A percentile compares a stretch with the other conserved stretches of the same genome.
phyloP scores from a whole-genome alignment of 2,113 vertebrate genomes.

The Silurus glanis region DNA sequence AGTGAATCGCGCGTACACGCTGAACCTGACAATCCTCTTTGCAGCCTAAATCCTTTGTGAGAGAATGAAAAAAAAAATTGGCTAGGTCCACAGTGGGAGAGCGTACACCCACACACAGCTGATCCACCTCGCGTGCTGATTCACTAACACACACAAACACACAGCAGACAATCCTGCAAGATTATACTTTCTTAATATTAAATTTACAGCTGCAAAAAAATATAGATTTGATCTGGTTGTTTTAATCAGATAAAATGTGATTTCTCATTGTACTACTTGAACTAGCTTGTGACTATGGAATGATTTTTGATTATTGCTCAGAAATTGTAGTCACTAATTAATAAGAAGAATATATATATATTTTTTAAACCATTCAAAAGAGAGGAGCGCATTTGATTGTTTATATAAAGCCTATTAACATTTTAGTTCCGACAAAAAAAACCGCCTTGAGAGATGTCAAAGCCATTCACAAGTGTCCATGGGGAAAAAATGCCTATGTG shows the following conservation, averaged over 20 bases:
- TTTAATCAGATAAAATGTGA: neutral
- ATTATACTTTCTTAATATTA: constrained; percentile 29
- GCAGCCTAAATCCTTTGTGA: constrained; percentile 40
- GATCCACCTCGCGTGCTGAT: constrained; percentile 31
- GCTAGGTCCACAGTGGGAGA: constrained; percentile 14
- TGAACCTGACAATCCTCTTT: constrained; percentile 36
- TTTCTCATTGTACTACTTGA: neutral
- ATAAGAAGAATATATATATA: neutral
- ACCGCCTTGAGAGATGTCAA: neutral
- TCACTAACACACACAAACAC: constrained; percentile 14
- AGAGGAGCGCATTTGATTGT: neutral
- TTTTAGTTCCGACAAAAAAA: neutral
- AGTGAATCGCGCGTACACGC: constrained; percentile 1
- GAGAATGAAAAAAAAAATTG: constrained; percentile 18
- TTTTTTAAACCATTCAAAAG: neutral
- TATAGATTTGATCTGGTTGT: neutral
- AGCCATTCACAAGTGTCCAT: neutral
- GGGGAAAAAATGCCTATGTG: neutral
- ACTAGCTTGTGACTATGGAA: too few relatives aligned
- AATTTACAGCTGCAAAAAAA: constrained; percentile 16
- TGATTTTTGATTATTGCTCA: neutral
- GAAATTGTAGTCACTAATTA: neutral
- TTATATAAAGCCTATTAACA: neutral
- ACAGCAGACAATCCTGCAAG: constrained; percentile 14
- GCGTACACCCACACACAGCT: constrained; percentile 38